A percentile compares a stretch with the other conserved stretches of the same genome.
These are phyloP conservation scores for Albula glossodonta DNA, from an alignment of 2,113 vertebrate genomes.

Conservation along the genomic window DNA sequence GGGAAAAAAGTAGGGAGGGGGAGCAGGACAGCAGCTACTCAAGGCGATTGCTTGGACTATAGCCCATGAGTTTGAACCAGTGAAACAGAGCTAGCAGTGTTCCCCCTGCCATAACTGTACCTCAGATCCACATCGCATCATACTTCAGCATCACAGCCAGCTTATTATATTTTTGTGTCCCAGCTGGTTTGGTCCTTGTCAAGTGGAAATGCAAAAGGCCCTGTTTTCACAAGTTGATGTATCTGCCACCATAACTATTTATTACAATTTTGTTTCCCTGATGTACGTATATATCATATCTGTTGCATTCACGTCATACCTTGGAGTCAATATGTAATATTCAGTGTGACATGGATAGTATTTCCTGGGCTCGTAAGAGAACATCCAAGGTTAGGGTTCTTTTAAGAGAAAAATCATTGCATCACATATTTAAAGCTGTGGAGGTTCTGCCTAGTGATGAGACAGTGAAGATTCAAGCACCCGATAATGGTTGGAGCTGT, in stretches of 20 bases:
- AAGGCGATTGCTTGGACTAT: too few relatives aligned
- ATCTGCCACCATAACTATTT: not conserved
- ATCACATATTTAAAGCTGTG: not conserved
- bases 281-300: not conserved
- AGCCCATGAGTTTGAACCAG: too few relatives aligned
- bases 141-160: not conserved
- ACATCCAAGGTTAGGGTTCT: not conserved
- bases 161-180: not conserved
- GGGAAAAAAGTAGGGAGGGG: too few relatives aligned
- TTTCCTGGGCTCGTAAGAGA: not conserved
- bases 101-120: not conserved
- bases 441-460: not conserved
- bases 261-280: not conserved
- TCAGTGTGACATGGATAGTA: not conserved
- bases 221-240: not conserved
- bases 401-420: not conserved
- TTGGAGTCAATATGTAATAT: not conserved
- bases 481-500: not conserved
- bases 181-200: not conserved
- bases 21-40: too few relatives aligned
- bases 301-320: not conserved
- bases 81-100: too few relatives aligned
- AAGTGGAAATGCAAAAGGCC: not conserved
- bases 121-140: not conserved
- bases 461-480: not conserved